Conservation (phyloP, 2,888 invertebrate species). For the Acrobasis repandana region DNA sequence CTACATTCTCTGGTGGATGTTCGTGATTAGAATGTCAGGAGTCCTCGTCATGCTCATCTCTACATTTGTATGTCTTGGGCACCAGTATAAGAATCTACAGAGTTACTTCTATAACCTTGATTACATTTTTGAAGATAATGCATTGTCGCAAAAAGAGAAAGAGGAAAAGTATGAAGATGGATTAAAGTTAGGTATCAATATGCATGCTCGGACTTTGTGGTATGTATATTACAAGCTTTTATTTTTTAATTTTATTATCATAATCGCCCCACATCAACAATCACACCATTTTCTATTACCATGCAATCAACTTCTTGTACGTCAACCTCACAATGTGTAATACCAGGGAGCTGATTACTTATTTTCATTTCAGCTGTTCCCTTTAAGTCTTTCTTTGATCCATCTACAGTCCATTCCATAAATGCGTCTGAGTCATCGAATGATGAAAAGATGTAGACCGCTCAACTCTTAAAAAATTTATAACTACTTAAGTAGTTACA, state of each 20-base stretch:
- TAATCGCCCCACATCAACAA: no score
- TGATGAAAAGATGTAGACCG: background rate
- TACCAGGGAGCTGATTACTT: no score
- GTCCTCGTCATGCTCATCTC: slow-evolving; percentile 39
- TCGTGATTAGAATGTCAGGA: slow-evolving; percentile 36
- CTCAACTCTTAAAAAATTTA: background rate
- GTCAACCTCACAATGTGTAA: no score
- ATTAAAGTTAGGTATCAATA: slow-evolving; percentile 51
- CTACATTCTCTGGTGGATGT: slow-evolving; percentile 44
- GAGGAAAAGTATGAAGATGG: slow-evolving; percentile 48
- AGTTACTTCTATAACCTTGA: slow-evolving; percentile 52
- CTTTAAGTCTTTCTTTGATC: no score
- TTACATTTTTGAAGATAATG: slow-evolving; percentile 42
- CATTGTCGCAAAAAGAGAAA: slow-evolving; percentile 41
- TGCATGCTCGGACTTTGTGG: slow-evolving; percentile 54
- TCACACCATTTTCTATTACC: no score
- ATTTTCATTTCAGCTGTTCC: no score
- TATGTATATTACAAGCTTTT: slow-evolving; percentile 33
- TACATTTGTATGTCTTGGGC: slow-evolving; percentile 40
- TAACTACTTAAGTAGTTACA: background rate
- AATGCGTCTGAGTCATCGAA: no score
- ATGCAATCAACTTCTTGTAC: no score
- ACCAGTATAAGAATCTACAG: slow-evolving; percentile 53
- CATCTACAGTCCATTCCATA: no score
- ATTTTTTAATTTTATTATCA: background rate